phyloP scores from a whole-genome alignment of 2,113 vertebrate genomes.

The Gopherus flavomarginatus region DNA sequence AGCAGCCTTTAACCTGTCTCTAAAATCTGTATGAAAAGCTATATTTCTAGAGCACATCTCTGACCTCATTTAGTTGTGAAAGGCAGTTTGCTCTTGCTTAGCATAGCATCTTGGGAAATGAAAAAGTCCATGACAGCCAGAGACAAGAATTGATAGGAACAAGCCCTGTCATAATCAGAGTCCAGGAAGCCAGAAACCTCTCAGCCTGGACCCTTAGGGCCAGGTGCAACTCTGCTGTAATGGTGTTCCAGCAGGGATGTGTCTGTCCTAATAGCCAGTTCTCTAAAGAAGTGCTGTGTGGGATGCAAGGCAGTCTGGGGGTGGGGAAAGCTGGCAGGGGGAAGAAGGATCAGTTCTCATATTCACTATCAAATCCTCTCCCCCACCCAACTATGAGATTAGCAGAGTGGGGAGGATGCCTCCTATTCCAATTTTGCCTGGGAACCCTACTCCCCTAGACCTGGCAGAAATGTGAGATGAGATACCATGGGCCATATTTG shows the following conservation, averaged over 20 bases:
- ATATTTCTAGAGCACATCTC: not conserved
- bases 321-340: not conserved
- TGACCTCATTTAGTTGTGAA: not conserved
- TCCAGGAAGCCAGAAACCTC: not conserved
- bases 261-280: not conserved
- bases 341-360: not conserved
- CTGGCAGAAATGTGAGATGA: not conserved
- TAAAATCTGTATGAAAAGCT: not conserved
- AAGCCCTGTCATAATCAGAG: not conserved
- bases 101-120: slow-evolving; percentile 2
- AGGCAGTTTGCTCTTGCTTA: slow-evolving; percentile 4
- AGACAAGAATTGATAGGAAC: not conserved
- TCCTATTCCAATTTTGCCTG: not conserved
- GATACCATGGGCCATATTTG: not conserved
- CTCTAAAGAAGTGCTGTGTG: not conserved
- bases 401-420: not conserved
- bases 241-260: not conserved
- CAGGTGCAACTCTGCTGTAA: not conserved
- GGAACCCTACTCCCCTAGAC: not conserved
- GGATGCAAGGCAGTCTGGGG: not conserved
- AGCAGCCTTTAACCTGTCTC: not conserved
- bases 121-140: not conserved
- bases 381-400: not conserved
- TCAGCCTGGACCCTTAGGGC: not conserved
- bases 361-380: not conserved